Percentiles rank a stretch among this genome's conserved stretches.
These are phyloP conservation scores for Astropecten irregularis DNA, from an alignment of 53 echinoderm and acorn worm genomes.

Conservation along the genomic window DNA sequence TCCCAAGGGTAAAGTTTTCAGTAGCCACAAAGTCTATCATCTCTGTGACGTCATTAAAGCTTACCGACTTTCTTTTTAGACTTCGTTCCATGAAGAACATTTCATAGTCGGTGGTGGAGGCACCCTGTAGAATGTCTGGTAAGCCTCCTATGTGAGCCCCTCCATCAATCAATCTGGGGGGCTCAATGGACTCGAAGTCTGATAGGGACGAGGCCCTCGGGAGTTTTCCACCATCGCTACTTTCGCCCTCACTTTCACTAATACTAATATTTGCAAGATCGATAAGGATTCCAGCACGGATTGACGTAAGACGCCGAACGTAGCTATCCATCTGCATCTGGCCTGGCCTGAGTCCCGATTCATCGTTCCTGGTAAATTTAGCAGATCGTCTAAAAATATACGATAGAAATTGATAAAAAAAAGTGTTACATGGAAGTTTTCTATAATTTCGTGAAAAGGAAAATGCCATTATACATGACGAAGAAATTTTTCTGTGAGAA, in stretches of 20 bases:
- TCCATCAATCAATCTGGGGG: conserved; percentile 26
- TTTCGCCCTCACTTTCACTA: conserved; percentile 28
- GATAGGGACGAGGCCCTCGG: conserved; percentile 1
- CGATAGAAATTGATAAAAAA: no score
- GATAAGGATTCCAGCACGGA: conserved; percentile 32
- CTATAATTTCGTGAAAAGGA: no score
- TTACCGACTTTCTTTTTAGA: conserved; percentile 19
- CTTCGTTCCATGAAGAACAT: conserved; percentile 6
- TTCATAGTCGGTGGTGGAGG: conserved; percentile 32
- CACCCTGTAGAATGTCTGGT: conserved; percentile 21
- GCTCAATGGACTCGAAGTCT: conserved; percentile 9
- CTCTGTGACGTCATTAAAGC: conserved; percentile 41
- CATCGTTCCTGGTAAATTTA: conserved; percentile 1
- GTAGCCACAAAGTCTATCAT: conserved; percentile 38
- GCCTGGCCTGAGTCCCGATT: neutral
- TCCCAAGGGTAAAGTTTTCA: conserved; percentile 37
- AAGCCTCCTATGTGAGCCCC: conserved; percentile 32
- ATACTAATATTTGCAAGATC: conserved; percentile 19
- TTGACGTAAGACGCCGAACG: conserved; percentile 8
- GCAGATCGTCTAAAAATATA: conserved; percentile 28
- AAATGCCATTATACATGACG: no score
- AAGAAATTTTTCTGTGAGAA: no score
- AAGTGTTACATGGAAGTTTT: no score
- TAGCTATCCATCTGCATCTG: conserved; percentile 21
- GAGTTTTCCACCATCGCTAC: neutral